phyloP scores from a whole-genome alignment of 1,140 invertebrate genomes.

The Uloborus diversus region DNA sequence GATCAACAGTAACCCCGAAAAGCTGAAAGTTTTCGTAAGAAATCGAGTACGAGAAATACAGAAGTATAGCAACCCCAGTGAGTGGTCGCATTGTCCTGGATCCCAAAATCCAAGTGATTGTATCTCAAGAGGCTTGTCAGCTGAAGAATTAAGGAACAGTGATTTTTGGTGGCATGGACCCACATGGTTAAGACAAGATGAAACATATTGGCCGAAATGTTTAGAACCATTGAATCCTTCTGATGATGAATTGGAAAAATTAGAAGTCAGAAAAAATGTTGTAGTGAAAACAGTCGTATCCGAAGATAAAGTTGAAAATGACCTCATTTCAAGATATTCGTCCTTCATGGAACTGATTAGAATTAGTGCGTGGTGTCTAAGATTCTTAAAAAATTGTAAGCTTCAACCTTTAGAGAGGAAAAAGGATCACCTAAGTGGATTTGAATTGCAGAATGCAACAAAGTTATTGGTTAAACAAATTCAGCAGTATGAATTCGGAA shows the following conservation, averaged over 20 bases:
- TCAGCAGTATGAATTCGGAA: not conserved
- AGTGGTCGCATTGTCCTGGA: slow-evolving; percentile 9
- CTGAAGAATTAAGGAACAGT: not conserved
- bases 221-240: not conserved
- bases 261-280: not conserved
- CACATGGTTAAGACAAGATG: not conserved
- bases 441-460: not conserved
- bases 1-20: not conserved
- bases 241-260: not conserved
- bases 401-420: not conserved
- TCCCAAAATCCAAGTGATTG: not conserved
- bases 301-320: not conserved
- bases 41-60: no score
- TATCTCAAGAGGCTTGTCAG: not conserved
- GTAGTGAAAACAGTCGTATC: not conserved
- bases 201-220: not conserved
- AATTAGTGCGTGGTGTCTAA: not conserved
- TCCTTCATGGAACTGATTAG: not conserved
- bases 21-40: not conserved
- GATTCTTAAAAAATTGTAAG: not conserved
- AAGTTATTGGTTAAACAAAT: not conserved
- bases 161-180: slow-evolving; percentile 11
- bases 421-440: not conserved
- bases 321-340: not conserved
- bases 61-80: no score